Conservation (phyloP, 2,888 invertebrate genomes). For the Idaea aversata region DNA sequence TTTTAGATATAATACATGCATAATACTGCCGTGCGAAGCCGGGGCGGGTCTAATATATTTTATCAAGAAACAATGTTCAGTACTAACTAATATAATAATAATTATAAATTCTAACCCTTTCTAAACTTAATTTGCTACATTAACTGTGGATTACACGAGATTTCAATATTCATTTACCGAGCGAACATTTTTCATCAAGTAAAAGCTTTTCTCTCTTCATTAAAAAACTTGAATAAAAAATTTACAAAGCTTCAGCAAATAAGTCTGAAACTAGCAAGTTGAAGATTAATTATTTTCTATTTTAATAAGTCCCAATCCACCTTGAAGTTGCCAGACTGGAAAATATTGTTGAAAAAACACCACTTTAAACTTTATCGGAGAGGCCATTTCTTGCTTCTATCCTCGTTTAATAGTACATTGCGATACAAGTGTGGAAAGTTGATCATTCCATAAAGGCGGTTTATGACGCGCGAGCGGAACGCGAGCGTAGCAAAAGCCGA, state of each 20-base stretch:
- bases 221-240: background rate
- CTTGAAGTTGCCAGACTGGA: conserved; percentile 28
- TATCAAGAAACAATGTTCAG: no score
- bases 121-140: background rate
- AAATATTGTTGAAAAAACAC: conserved; percentile 24
- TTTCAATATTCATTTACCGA: background rate
- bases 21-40: no score
- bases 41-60: no score
- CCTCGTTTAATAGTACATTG: no score
- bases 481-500: no score
- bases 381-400: conserved; percentile 1
- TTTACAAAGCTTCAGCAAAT: background rate
- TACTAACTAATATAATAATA: no score
- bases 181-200: background rate
- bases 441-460: no score
- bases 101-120: background rate
- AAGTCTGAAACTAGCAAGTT: background rate
- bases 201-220: background rate
- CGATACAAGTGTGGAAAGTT: no score
- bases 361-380: conserved; percentile 18
- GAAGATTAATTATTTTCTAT: conserved; percentile 20
- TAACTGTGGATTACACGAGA: background rate
- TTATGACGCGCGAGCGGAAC: no score
- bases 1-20: no score
- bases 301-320: conserved; percentile 18